Evolutionary conservation across 2,113 vertebrate genomes (phyloP), one percentile per base, ranked within the genome.

Genomic region (Amia ocellicauda): DNA sequence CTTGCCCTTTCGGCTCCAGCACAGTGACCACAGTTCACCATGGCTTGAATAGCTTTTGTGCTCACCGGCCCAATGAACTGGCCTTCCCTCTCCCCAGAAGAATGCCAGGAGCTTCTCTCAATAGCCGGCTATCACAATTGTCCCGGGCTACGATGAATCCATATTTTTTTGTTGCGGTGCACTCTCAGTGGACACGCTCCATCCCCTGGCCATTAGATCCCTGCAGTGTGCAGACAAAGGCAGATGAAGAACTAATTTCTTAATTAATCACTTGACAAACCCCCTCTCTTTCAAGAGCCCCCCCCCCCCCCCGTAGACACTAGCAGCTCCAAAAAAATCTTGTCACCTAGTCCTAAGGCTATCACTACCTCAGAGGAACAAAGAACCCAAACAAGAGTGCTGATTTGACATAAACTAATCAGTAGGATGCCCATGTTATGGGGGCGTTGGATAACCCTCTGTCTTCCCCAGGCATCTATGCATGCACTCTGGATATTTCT

Each of bases 231-330:
- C 1, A 40, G n/a, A 58, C 17, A 40, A 58, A 22, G 11, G 19
- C 36, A 40, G 8, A 58, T 23, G 23, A 23, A 36, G 54, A 58
- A 40, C 54, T 49, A 19, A 36, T 19, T 31, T 65, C 22, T 58
- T 47, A 28, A 64, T 58, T 23, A 55, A 26, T 19, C 63, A 29
- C 54, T 52, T 52, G 27, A 52, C 16, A 17, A n/a, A n/a, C n/a
- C n/a, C n/a, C 14, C 60, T 49, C 24, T 28, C 28, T 36, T 47
- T 49, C 3, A 29, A 43, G 59, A 31, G 17, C 36, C 17, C 40
- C 23, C 52, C 42, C 42, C 36, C 50, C 17, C 49, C 28, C 22
- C 10, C 17, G 31, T 36, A 36, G 31, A 7, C 31, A 36, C 11
- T 11, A 36, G 31, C 31, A 36, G 1, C 5, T 36, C 31, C 11